A percentile compares a stretch with the other conserved stretches of the same genome.
Evolutionary conservation across 2,888 invertebrate genomes (phyloP).

Genomic region (Stenotaenia linearis): DNA sequence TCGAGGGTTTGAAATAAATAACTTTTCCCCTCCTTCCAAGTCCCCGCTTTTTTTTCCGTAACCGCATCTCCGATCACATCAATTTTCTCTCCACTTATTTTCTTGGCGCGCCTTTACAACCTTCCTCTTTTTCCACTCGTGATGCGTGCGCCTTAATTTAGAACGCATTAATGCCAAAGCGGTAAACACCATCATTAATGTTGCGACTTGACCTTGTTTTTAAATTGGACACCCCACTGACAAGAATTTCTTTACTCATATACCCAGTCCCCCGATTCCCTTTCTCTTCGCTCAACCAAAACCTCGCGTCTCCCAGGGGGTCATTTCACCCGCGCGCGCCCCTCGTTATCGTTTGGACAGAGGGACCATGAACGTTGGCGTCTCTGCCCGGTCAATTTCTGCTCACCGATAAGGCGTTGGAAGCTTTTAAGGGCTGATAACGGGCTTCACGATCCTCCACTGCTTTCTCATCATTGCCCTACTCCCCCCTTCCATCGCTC

Average conservation of each 20-base stretch:
- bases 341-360: conserved; percentile 24
- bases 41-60: not conserved
- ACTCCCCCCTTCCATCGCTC: not conserved
- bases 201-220: conserved; percentile 17
- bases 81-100: conserved; percentile 6
- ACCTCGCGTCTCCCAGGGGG: not conserved
- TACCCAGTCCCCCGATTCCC: not conserved
- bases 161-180: conserved; percentile 21
- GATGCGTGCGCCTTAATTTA: conserved; percentile 12
- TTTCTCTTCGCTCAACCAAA: not conserved
- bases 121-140: not conserved
- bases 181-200: conserved; percentile 14
- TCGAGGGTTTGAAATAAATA: not conserved
- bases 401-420: conserved; percentile 13
- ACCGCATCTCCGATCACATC: conserved; percentile 9
- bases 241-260: not conserved
- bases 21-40: not conserved
- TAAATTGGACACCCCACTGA: conserved; percentile 10
- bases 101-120: not conserved
- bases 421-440: conserved; percentile 27
- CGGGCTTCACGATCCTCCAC: conserved; percentile 16
- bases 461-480: conserved; percentile 10
- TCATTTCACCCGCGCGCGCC: conserved; percentile 9
- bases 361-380: conserved; percentile 26
- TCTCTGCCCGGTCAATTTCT: conserved; percentile 27